A percentile compares a stretch with the other conserved stretches of the same genome.
Conservation (phyloP, 2,113 vertebrate genomes). For the Syngnathoides biaculeatus region DNA sequence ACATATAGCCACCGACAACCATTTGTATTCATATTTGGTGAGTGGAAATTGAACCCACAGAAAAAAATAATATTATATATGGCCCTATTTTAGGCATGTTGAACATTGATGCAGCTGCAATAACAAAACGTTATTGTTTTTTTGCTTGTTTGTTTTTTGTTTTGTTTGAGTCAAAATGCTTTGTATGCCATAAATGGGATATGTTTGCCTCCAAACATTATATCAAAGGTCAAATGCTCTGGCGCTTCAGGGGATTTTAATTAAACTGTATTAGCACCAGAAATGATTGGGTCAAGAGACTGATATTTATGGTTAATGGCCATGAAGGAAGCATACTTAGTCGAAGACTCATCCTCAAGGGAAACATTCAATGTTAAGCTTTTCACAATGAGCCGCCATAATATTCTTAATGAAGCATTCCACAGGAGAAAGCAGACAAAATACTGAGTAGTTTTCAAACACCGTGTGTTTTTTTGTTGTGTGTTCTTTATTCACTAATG, state of each 20-base stretch:
- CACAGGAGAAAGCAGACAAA: constrained; percentile 20
- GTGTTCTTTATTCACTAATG: constrained; percentile 46
- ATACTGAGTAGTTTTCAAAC: constrained; percentile 33
- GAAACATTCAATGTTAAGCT: constrained; percentile 60
- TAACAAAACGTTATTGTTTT: neutral
- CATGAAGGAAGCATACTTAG: constrained; percentile 55
- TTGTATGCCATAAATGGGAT: constrained; percentile 28
- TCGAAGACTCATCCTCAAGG: constrained; percentile 54
- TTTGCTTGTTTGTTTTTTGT: neutral
- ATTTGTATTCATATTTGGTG: too few relatives aligned
- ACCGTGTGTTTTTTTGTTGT: constrained; percentile 38
- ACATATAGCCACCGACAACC: too few relatives aligned
- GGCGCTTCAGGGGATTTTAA: constrained; percentile 67
- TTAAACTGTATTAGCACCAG: constrained; percentile 63
- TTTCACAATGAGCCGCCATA: constrained; percentile 52
- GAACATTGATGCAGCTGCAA: constrained; percentile 24
- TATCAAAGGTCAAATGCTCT: constrained; percentile 51
- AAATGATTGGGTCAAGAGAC: constrained; percentile 64
- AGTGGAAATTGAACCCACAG: too few relatives aligned
- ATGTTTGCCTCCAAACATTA: constrained; percentile 18
- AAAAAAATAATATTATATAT: neutral
- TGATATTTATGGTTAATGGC: constrained; percentile 66
- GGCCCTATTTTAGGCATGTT: neutral
- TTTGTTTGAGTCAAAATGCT: constrained; percentile 8
- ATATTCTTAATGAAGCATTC: constrained; percentile 62